Base-by-base conservation (phyloP, 2,113 vertebrate genomes). In the Thunnus maccoyii region DNA sequence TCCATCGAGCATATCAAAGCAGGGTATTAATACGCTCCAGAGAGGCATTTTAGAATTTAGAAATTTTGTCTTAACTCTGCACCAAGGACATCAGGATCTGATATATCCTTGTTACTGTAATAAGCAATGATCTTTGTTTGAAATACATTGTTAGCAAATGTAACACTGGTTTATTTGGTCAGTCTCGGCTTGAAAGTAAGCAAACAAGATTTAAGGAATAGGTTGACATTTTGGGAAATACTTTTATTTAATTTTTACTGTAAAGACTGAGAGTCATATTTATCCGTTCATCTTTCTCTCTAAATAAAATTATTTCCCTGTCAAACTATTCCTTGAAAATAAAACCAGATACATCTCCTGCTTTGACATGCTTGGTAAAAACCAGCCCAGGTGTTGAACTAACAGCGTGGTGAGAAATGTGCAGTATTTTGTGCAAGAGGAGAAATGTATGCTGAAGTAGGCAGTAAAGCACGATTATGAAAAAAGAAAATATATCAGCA, bases 381-480 rank as follows among this genome's bases (percentile, higher is more conserved):
- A 85, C 44, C 52, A 67, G 64, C 63, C 50, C 47, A 55, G 76
- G 68, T 73, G 85, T 80, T 81, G 63, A 87, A 72, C 58, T 22
- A 51, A 88, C 67, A 50, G 69, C 65, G 36, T 20, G 73, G 70
- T 68, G 67, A 83, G 52, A 81, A 70, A 67, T 89, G 47, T 87
- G 60, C 58, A 70, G 74, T 81, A 30, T 47, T 73, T 32, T 82
- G 78, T 84, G 82, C 78, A 80, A 78, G 75, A 76, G 79, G 64
- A 54, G 68, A 87, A 90, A 89, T 79, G 73, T 75, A 69, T 13
- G 80, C 75, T 82, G 83, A 84, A 84, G 76, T 80, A 76, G 86
- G 88, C 86, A 91, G 82, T 78, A 84, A 87, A 92, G 88, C 83
- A 41, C 7, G 36, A 88, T 80, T 73, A 85, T 82, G 79, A 66